Percentiles rank a stretch among this genome's conserved stretches.
These are phyloP conservation scores for Burhinus oedicnemus DNA, from an alignment of 2,113 vertebrate species.

Conservation along the genomic window DNA sequence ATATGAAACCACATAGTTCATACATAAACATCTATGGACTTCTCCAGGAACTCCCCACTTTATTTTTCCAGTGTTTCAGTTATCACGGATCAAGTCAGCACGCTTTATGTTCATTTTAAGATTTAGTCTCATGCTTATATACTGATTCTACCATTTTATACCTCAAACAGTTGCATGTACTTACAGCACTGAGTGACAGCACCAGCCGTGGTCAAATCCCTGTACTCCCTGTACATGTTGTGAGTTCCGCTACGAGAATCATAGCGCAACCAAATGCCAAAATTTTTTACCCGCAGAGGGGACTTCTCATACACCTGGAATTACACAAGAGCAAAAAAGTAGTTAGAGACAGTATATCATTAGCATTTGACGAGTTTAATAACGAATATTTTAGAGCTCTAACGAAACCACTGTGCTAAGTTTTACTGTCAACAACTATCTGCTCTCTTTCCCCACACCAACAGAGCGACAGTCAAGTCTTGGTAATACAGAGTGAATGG, in stretches of 20 bases:
- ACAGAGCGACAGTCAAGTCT: not conserved
- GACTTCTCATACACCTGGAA: constrained; percentile 93
- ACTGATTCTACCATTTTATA: not conserved
- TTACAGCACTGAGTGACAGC: constrained; percentile 99
- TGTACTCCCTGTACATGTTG: constrained; percentile 99
- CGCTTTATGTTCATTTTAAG: not conserved
- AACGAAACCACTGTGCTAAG: rapidly evolving
- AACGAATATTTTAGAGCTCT: not conserved
- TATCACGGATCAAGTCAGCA: not conserved
- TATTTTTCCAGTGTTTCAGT: not conserved
- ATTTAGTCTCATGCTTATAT: not conserved
- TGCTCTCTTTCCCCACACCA: not conserved
- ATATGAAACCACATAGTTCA: not conserved
- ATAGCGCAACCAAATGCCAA: constrained; percentile 97
- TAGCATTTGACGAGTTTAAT: not conserved
- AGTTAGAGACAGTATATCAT: not conserved
- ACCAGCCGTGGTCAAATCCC: constrained; percentile 93
- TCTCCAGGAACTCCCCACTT: not conserved
- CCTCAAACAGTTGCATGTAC: constrained; percentile 27
- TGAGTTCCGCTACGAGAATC: constrained; percentile 97
- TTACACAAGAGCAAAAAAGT: not conserved
- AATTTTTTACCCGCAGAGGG: constrained; percentile 94
- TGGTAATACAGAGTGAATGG: not conserved
- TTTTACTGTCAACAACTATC: not conserved
- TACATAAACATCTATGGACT: not conserved